Evolutionary conservation across 2,888 invertebrate species (phyloP).

Genomic region (Trissonchulus latispiculum): DNA sequence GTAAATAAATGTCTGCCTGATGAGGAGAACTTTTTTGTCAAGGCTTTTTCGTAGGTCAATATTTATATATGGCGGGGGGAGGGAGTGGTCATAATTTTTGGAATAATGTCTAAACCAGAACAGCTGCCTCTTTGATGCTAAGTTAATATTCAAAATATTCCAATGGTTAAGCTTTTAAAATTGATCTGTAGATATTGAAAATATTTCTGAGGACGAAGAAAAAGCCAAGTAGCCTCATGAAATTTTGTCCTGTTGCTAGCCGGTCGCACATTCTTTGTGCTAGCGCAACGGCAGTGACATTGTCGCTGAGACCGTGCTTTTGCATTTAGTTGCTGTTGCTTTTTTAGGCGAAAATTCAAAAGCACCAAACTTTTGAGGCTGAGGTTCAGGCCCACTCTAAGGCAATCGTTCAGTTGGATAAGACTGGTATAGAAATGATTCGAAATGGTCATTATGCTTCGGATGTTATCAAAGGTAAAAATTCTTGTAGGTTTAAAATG

Average conservation of each 20-base stretch:
- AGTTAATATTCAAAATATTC: no score
- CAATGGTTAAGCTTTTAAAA: no score
- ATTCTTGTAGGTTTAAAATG: conserved; percentile 72
- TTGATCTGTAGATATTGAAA: no score
- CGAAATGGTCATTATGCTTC: conserved; percentile 89
- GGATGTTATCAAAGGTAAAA: conserved; percentile 71
- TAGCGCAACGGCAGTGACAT: neutral
- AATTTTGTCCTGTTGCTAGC: neutral
- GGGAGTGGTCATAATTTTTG: no score
- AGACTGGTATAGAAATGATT: conserved; percentile 96
- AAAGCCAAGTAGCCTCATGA: neutral
- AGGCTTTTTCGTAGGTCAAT: no score
- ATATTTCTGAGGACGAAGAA: neutral
- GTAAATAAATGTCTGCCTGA: neutral
- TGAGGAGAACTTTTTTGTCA: neutral
- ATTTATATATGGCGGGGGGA: no score
- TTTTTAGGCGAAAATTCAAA: conserved; percentile 78
- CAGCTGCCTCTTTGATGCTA: no score
- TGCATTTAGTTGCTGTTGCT: conserved; percentile 22
- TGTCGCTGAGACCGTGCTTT: no score
- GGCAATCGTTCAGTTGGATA: conserved; percentile 89
- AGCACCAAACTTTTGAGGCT: conserved; percentile 96
- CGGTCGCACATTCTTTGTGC: neutral
- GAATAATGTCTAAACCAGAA: no score
- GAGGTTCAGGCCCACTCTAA: conserved; percentile 98